Base-by-base conservation (phyloP, 2,888 invertebrate species). In the Exephanes ischioxanthus region DNA sequence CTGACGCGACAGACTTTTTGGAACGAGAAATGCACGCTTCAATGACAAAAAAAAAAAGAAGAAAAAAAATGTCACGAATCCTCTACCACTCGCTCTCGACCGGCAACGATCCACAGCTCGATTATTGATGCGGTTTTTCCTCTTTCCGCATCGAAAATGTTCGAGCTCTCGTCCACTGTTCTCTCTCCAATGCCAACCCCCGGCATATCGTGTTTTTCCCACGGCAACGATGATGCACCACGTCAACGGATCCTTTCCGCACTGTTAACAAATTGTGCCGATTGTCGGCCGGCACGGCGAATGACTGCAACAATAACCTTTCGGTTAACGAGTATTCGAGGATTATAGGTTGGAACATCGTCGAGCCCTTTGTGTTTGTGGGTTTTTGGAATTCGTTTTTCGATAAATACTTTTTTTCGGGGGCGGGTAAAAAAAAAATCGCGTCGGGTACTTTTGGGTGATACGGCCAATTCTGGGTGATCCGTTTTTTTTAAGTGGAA, bases 1-100 rank as follows among this genome's bases (percentile, higher is more conserved):
- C 68, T 61, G 51, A 77, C 53, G 58, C 76, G 58, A 80, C 55
- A 51, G 76, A 72, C 51, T 84, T 84, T 72, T 55, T 16, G 0
- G n/a, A 76, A 63, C 48, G 66, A 30, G 30, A 37, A 51, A 30
- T 19, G 48, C 14, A 26, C 53, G 66, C 51, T 55, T 77, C 37
- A 6, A n/a, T 26, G 67, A 9, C 37, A 55, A 68, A 68, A 55
- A 63, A 81, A 55, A 63, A 81, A 76, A 58, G n/a, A 61, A 73
- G n/a, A 68, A 16, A 22, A 61, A 71, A 72, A 72, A 75, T 30
- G 26, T 37, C 55, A 37, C 22, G 73, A 33, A 58, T 41, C 4
- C 26, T 33, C 41, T 19, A 26, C 19, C 53, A n/a, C 66, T 19
- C 19, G 22, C 16, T 63, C 45, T 37, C 11, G 22, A 41, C 26